A percentile compares a stretch with the other conserved stretches of the same genome.
Conservation (phyloP, 2,888 invertebrate species). For the Eupithecia subfuscata region DNA sequence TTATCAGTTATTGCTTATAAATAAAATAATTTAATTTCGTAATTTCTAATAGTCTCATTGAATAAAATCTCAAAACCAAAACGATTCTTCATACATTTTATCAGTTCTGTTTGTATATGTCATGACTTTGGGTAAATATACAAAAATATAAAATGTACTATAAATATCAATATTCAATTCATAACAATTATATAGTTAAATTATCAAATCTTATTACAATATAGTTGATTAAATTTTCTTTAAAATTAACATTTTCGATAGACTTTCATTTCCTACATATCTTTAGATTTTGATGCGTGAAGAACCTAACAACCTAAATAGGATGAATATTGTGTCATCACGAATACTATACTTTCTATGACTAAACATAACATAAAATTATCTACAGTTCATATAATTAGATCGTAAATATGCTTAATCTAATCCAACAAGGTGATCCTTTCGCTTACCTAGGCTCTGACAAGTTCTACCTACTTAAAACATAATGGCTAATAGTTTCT, state of each 20-base stretch:
- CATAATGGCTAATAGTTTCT: slow-evolving; percentile 67
- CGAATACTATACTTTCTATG: slow-evolving; percentile 53
- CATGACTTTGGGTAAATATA: slow-evolving; percentile 64
- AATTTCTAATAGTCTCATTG: slow-evolving; percentile 76
- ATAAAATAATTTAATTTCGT: slow-evolving; percentile 77
- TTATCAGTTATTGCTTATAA: slow-evolving; percentile 69
- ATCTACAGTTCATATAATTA: slow-evolving; percentile 62
- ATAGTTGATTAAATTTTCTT: slow-evolving; percentile 17
- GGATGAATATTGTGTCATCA: slow-evolving; percentile 54
- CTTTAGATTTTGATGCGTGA: slow-evolving; percentile 14
- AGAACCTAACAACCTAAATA: slow-evolving; percentile 51
- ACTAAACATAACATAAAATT: slow-evolving; percentile 47
- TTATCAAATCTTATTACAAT: slow-evolving; percentile 60
- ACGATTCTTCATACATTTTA: slow-evolving; percentile 55
- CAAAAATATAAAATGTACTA: slow-evolving; percentile 72
- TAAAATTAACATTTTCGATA: slow-evolving; percentile 14
- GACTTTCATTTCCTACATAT: slow-evolving; percentile 17
- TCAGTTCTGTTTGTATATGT: slow-evolving; percentile 70
- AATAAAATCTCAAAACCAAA: slow-evolving; percentile 74
- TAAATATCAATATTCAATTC: slow-evolving; percentile 56
- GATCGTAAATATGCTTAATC: slow-evolving; percentile 59
- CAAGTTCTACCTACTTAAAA: slow-evolving; percentile 55
- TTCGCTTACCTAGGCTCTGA: slow-evolving; percentile 56
- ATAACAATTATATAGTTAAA: slow-evolving; percentile 60
- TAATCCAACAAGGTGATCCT: slow-evolving; percentile 61